Base-by-base conservation (phyloP, 2,888 invertebrate species). In the Ecdyonurus torrentis region DNA sequence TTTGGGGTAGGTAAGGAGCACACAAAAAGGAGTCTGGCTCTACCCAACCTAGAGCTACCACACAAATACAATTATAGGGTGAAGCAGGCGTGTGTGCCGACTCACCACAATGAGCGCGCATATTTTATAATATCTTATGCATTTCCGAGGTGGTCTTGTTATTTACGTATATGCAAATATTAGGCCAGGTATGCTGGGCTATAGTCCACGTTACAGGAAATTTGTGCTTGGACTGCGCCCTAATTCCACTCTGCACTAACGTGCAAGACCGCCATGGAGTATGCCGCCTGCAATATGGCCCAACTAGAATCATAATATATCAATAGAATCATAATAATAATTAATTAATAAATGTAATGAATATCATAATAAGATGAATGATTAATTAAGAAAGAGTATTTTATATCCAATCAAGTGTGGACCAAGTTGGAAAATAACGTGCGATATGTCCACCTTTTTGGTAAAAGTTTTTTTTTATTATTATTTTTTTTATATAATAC, bases 11-110 rank as follows among this genome's bases (percentile, higher is more conserved):
- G 5, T 37, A 37, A 37, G 37, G 15, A 37, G 37, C 37, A 37
- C 37, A 37, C 37, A 37, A 64, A 61, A 62, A 66, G 63, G 65
- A 67, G 65, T 66, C 67, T 67, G 67, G 66, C 65, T 65, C 63
- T 66, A 66, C 58, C 53, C 67, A 68, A 68, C 67, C 68, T 68
- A 68, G 66, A 66, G 58, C 67, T 68, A 68, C 67, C 67, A 68
- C 68, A 68, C 66, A 67, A 67, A 66, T 67, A 66, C 64, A 65
- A 65, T 65, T 65, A 63, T 66, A 66, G 67, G 66, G 66, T 65
- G 61, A 23, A 65, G 65, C 66, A 68, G 67, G 66, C 63, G 61
- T 60, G 52, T 53, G 25, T 25, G 15, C 37, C 5, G 7, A 37
- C 37, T 10, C 37, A 10, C 37, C 37, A 37, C 15, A 5, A 15